Percentiles rank a stretch among this genome's conserved stretches.
Conservation (phyloP, 2,113 vertebrate genomes). For the Sylvia atricapilla region DNA sequence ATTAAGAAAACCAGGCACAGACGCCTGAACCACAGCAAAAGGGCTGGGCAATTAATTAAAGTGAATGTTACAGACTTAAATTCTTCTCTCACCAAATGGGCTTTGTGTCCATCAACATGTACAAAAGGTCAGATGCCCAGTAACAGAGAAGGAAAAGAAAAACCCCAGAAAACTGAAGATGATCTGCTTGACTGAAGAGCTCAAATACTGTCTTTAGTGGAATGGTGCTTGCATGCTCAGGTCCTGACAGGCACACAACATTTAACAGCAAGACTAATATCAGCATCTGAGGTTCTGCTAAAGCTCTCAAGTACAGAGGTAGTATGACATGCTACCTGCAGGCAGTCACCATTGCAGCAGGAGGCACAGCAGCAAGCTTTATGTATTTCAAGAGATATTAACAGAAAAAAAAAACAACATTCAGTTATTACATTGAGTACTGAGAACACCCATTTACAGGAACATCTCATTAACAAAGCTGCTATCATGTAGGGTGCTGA, state of each 20-base stretch:
- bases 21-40: background rate
- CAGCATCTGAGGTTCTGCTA: background rate
- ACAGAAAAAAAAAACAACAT: background rate
- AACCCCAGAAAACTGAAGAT: background rate
- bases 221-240: accelerated
- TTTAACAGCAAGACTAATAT: background rate
- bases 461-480: background rate
- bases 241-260: background rate
- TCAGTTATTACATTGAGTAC: background rate
- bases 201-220: background rate
- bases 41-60: background rate
- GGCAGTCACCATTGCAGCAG: background rate
- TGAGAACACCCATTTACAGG: background rate
- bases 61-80: background rate
- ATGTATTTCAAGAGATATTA: background rate
- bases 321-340: background rate
- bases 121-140: background rate
- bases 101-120: background rate
- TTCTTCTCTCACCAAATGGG: background rate
- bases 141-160: background rate
- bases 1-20: background rate
- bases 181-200: background rate
- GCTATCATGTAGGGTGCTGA: background rate
- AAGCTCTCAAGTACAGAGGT: background rate
- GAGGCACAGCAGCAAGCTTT: background rate